Base-by-base conservation (phyloP, 64 coral and sea anemone genomes). In the Exaiptasia diaphana region DNA sequence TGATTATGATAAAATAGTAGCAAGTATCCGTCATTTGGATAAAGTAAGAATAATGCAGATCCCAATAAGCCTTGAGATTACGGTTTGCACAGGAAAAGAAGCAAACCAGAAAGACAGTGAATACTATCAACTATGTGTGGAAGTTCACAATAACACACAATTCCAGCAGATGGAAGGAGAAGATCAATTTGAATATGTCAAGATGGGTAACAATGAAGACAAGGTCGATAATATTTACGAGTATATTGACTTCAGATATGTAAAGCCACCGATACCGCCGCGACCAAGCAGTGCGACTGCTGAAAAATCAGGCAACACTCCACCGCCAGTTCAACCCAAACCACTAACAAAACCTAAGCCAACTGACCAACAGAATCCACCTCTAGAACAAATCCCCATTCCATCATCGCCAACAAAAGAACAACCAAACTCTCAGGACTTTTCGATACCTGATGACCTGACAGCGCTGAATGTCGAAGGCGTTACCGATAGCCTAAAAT, bases 171-270 rank as follows among this genome's bases (percentile, higher is more conserved):
- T 73, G 0, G 44, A 49, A 11, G 38, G 27, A 20, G 28, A 37
- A 13, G 44, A 73, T 14, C n/a, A n/a, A n/a, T 18, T 73, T 4
- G 44, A 73, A 17, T 45, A 48, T 45, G 69, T 73, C 5, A 42
- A 49, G 44, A 24, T 45, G 69, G 69, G 38, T 28, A 33, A 73
- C 41, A 17, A 73, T 13, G 69, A 17, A 23, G 38, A 14, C 22
- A 5, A 13, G 14, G 69, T 73, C 1, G 69, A 73, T 7, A 73
- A 73, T 48, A 73, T 73, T 28, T 73, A 73, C 28, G 69, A 73
- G 3, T 73, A 73, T 24, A 32, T 73, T n/a, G 69, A 73, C 38
- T 27, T 45, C 13, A 73, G 38, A 6, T 3, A 24, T 7, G 13
- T 73, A n/a, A 65, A 65, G 21, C 61, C 61, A 15, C 13, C 61